Evolutionary conservation across 1,140 invertebrate genomes (phyloP), one percentile per base, ranked within the genome.

Genomic region (Globodera rostochiensis): DNA sequence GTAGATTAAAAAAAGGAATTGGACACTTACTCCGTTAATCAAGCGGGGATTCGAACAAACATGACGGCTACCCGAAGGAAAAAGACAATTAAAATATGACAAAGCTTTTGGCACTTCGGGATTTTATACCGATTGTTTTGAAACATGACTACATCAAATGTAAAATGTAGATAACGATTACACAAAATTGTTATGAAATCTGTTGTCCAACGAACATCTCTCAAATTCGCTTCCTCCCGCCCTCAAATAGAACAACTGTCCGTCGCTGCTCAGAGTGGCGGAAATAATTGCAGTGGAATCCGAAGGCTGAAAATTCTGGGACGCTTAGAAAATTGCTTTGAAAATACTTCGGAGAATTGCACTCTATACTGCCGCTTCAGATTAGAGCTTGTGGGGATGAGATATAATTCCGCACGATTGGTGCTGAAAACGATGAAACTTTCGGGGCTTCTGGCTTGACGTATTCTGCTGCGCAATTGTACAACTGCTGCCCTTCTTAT

Each of bases 151-250:
- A 19, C 53, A 64, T 64, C 57, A 64, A 11, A 64, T 64, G 6
- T 11, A 19, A 64, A 64, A 64, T 19, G 19, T 64, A 19, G 57
- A 64, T 64, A 25, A 25, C 25, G 57, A 64, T 64, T 19, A 13
- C 13, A 19, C 19, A 19, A 15, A 64, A 19, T 15, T 64, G 57
- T 64, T 64, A 19, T 19, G 15, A 15, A 53, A 19, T 64, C 19
- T 64, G 4, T 19, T 64, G 57, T 64, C 57, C 25, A 71, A 4
- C 11, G 69, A 71, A 71, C 69, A 78, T n/a, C 82, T 25, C 53
- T 84, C 74, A 60, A 84, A 71, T 73, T 84, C 83, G 19, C 71
- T 85, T 66, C 83, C 83, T 19, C 83, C 78, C 25, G 83, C 53
- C 19, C 73, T 60, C 50, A 84, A 47, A 50, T 57, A 84, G 79